These are phyloP conservation scores for Stegophylla sp. DNA, from an alignment of 2,888 invertebrate genomes.

Conservation along the genomic window DNA sequence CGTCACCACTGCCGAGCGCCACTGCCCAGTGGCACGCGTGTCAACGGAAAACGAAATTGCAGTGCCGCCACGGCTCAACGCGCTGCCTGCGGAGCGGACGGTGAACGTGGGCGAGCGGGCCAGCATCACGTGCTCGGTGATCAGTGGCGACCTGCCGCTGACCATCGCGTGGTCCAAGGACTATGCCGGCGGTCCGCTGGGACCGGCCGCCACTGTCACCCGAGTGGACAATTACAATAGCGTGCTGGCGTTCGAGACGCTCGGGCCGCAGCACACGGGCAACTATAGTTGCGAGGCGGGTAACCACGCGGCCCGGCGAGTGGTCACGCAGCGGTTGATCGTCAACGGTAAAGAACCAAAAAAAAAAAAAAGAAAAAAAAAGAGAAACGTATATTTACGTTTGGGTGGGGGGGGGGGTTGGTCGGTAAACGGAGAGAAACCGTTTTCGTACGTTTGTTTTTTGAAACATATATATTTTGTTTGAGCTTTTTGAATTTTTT, in stretches of 20 bases:
- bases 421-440: neutral
- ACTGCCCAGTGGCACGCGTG: neutral
- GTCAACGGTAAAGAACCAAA: conserved; percentile 76
- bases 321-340: conserved; percentile 76
- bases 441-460: neutral
- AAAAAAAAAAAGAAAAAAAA: conserved; percentile 46
- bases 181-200: conserved; percentile 68
- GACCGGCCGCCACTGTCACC: conserved; percentile 70
- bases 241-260: conserved; percentile 78
- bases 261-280: conserved; percentile 78
- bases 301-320: conserved; percentile 77
- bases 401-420: too few species aligned
- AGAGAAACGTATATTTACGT: conserved; percentile 12
- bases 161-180: conserved; percentile 81
- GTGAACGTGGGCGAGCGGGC: conserved; percentile 77
- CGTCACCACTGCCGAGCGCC: neutral
- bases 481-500: neutral
- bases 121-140: conserved; percentile 77
- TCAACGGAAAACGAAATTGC: conserved; percentile 63
- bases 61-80: conserved; percentile 81
- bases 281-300: conserved; percentile 79
- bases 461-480: neutral
- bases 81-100: conserved; percentile 74
- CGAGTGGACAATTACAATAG: conserved; percentile 80
- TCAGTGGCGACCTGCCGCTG: conserved; percentile 78